Conservation (phyloP, 2,797 vertebrate species). For the Loris lydekkerianus region DNA sequence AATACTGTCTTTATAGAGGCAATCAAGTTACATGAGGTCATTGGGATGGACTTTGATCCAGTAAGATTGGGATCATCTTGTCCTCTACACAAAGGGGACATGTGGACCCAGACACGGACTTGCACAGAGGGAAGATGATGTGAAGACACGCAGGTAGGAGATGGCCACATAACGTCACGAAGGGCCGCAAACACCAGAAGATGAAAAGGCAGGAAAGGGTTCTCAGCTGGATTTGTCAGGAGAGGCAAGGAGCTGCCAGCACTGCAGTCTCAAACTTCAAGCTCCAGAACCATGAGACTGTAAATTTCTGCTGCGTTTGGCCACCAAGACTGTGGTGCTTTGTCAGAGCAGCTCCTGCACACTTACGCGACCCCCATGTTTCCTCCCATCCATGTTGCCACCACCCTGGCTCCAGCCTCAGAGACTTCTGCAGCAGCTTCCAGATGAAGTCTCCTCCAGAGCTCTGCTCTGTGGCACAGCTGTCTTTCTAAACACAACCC, state of each 20-base stretch:
- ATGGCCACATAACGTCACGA: accelerated
- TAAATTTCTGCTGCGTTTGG: neutral
- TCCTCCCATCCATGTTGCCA: neutral
- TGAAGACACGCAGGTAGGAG: neutral
- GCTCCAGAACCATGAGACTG: neutral
- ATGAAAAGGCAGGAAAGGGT: neutral
- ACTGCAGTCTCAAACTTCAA: neutral
- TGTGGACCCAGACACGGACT: neutral
- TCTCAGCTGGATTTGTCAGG: neutral
- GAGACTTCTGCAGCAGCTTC: neutral
- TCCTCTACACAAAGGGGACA: neutral
- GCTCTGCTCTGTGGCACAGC: neutral
- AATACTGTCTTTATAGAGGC: neutral
- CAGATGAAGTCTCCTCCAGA: neutral
- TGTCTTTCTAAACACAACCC: constrained; percentile 5
- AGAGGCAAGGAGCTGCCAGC: neutral
- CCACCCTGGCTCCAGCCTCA: neutral
- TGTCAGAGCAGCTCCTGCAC: neutral
- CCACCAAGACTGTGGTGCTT: neutral
- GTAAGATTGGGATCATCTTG: neutral
- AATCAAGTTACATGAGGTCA: constrained; percentile 38
- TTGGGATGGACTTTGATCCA: neutral
- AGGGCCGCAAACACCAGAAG: neutral
- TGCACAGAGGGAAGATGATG: neutral
- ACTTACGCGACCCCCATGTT: neutral